A percentile compares a stretch with the other conserved stretches of the same genome.
Evolutionary conservation across 2,888 invertebrate genomes (phyloP).

Genomic region (Mesoligia furuncula): DNA sequence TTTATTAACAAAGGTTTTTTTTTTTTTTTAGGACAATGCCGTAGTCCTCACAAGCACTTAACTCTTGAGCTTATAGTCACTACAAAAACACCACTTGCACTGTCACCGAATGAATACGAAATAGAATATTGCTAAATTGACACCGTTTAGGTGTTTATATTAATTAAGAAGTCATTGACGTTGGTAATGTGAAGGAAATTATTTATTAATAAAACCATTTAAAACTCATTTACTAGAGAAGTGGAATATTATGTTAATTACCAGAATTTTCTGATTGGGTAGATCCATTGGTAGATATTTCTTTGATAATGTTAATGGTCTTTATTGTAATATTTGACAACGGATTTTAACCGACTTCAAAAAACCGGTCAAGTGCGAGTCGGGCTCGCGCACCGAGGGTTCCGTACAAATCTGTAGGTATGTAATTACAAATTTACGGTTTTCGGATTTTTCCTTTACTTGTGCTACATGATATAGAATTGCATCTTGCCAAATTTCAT

Average conservation of each 20-base stretch:
- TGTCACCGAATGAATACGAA: constrained; percentile 32
- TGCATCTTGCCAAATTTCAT: too few species aligned
- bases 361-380: too few species aligned
- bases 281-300: constrained; percentile 14
- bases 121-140: constrained; percentile 4
- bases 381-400: too few species aligned
- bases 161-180: constrained; percentile 33
- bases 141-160: constrained; percentile 14
- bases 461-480: too few species aligned
- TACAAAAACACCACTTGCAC: constrained; percentile 17
- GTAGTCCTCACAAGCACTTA: constrained; percentile 3
- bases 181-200: constrained; percentile 15
- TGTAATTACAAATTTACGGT: too few species aligned
- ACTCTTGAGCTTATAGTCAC: not conserved
- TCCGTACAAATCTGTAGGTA: too few species aligned
- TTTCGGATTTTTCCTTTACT: too few species aligned
- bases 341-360: not conserved
- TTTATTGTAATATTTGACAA: constrained; percentile 11
- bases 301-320: not conserved
- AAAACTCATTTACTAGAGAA: constrained; percentile 42
- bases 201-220: constrained; percentile 42
- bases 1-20: not conserved
- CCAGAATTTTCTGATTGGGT: constrained; percentile 23
- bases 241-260: constrained; percentile 9
- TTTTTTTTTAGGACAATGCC: too few species aligned